phyloP scores from a whole-genome alignment of 2,113 vertebrate species.

The Colius striatus region DNA sequence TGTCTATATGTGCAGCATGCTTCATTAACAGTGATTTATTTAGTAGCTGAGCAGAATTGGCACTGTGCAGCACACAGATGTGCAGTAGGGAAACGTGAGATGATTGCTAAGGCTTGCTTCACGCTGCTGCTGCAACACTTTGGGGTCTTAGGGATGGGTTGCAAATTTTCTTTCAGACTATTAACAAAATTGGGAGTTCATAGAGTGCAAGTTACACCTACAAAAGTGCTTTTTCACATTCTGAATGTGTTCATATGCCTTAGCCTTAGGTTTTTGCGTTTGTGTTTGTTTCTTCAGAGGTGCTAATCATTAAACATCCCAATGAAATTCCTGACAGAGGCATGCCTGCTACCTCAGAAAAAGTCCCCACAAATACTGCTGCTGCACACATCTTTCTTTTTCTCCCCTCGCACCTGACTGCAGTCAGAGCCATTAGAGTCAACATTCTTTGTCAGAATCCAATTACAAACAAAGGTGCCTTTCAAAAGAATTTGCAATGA shows the following conservation, averaged over 20 bases:
- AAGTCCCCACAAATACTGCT: neutral
- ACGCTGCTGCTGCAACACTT: neutral
- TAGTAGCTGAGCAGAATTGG: constrained; percentile 51
- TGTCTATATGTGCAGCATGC: constrained; percentile 57
- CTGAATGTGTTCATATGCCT: neutral
- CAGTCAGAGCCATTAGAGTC: neutral
- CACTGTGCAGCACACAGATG: constrained; percentile 19
- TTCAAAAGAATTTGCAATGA: constrained; percentile 30
- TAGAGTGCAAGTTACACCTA: accelerated
- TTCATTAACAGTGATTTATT: constrained; percentile 78
- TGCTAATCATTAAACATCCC: neutral
- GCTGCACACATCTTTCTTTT: neutral
- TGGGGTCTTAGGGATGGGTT: neutral
- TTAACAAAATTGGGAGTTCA: neutral
- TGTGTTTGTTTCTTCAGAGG: neutral
- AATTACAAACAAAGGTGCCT: constrained; percentile 47
- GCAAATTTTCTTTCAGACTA: neutral
- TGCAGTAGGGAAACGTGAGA: constrained; percentile 23
- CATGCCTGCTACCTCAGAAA: neutral
- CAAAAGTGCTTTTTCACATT: accelerated
- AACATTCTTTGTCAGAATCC: constrained; percentile 19
- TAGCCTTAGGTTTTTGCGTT: neutral
- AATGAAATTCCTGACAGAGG: neutral
- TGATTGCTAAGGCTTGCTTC: neutral
- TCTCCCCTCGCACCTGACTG: neutral